A percentile compares a stretch with the other conserved stretches of the same genome.
Conservation (phyloP, 2,797 vertebrate genomes). For the Philypnodon macrostomus region DNA sequence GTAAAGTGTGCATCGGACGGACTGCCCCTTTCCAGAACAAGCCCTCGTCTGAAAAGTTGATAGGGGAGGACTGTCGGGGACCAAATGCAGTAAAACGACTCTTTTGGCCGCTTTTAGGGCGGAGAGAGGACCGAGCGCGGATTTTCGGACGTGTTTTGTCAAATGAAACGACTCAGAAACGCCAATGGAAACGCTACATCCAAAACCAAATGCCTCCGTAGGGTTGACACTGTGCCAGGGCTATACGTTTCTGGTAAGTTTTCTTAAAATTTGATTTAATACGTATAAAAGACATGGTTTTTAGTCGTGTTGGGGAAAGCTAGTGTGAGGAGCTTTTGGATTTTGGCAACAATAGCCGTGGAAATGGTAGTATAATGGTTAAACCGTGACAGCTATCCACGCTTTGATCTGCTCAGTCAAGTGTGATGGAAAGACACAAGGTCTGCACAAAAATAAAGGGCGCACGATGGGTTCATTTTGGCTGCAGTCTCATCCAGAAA, state of each 20-base stretch:
- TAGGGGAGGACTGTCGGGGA: conserved; percentile 29
- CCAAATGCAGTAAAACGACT: conserved; percentile 9
- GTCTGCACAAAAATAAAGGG: conserved; percentile 6
- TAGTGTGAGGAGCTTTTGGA: conserved; percentile 1
- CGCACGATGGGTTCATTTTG: neutral
- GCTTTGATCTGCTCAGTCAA: conserved; percentile 45
- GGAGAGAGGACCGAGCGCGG: conserved; percentile 1
- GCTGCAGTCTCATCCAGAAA: conserved; percentile 4
- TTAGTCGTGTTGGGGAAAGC: neutral
- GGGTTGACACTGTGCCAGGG: conserved; percentile 58
- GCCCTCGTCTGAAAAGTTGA: conserved; percentile 60
- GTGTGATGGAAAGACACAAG: conserved; percentile 47
- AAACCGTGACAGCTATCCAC: conserved; percentile 53
- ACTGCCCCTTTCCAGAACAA: conserved; percentile 64
- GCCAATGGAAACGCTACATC: conserved; percentile 69
- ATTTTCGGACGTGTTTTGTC: conserved; percentile 22
- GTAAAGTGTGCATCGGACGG: conserved; percentile 62
- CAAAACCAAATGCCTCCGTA: conserved; percentile 79
- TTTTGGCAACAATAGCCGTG: conserved; percentile 27
- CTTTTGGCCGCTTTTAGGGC: conserved; percentile 5
- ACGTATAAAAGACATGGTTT: no score
- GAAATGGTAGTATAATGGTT: conserved; percentile 26
- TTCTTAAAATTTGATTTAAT: neutral
- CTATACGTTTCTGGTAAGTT: conserved; percentile 71
- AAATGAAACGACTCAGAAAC: conserved; percentile 64